Percentiles rank a stretch among this genome's conserved stretches.
These are phyloP conservation scores for Apamea sordens DNA, from an alignment of 2,888 invertebrate genomes.

Conservation along the genomic window DNA sequence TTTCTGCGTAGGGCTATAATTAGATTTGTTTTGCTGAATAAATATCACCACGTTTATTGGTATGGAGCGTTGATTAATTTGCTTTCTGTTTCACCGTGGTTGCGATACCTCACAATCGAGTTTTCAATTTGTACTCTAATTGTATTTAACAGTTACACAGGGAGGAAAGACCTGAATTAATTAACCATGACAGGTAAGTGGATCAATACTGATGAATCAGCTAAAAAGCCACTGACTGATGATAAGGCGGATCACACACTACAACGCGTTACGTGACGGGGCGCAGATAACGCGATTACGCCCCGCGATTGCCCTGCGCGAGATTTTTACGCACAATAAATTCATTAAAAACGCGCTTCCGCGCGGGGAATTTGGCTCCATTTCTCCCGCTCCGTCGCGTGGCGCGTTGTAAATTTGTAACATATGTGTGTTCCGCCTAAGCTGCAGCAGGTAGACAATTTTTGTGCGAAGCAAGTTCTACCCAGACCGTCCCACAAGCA, in stretches of 20 bases:
- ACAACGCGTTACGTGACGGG: no score
- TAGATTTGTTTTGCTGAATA: constrained; percentile 33
- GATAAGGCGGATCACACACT: no score
- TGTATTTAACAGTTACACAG: not conserved
- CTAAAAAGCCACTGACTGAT: not conserved
- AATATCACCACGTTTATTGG: constrained; percentile 10
- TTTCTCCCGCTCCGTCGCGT: no score
- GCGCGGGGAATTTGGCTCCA: no score
- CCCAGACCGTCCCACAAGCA: not conserved
- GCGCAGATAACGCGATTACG: no score
- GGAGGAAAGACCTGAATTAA: not conserved
- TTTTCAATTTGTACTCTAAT: not conserved
- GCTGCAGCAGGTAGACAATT: not conserved
- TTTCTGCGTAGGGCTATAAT: constrained; percentile 22
- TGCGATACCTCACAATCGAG: not conserved
- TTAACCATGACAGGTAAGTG: not conserved
- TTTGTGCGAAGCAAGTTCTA: not conserved
- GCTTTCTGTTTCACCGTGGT: not conserved
- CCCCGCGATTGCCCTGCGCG: no score
- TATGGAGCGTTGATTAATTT: constrained; percentile 21
- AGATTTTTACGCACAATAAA: no score
- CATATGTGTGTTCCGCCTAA: no score
- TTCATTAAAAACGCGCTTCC: no score
- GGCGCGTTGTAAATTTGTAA: no score
- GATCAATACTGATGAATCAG: not conserved